Conservation (phyloP, 2,797 vertebrate genomes). For the Adrianichthys oophorus region DNA sequence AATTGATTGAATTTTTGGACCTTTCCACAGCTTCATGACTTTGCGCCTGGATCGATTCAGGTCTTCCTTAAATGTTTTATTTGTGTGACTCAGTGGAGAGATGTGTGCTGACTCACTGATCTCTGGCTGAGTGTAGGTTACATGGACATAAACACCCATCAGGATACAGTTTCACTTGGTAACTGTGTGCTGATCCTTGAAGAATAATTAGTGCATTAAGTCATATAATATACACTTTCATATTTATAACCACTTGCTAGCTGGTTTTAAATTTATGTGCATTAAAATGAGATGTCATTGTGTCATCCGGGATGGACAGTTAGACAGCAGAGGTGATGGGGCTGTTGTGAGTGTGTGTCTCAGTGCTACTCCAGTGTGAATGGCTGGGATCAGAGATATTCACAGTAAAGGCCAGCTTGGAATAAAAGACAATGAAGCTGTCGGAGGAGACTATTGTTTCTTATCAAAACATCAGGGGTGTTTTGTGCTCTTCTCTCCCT, state of each 20-base stretch:
- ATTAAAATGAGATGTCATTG: slow-evolving; percentile 52
- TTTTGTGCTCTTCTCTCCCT: slow-evolving; percentile 72
- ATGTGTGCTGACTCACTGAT: slow-evolving; percentile 69
- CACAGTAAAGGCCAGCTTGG: slow-evolving; percentile 73
- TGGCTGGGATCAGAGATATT: slow-evolving; percentile 67
- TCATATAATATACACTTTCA: slow-evolving; percentile 7
- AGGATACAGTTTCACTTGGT: slow-evolving; percentile 52
- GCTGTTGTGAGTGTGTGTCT: slow-evolving; percentile 24
- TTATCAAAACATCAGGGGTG: slow-evolving; percentile 77
- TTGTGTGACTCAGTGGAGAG: slow-evolving; percentile 54
- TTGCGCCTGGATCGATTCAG: slow-evolving; percentile 31
- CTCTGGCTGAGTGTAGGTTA: slow-evolving; percentile 62
- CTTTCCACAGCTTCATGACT: slow-evolving; percentile 14
- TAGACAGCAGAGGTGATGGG: slow-evolving; percentile 49
- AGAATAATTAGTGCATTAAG: slow-evolving; percentile 14
- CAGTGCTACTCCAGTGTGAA: slow-evolving; percentile 49
- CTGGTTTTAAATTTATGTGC: slow-evolving; percentile 29
- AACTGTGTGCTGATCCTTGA: not conserved
- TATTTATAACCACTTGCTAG: not conserved
- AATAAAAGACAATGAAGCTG: slow-evolving; percentile 68
- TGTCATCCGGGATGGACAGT: slow-evolving; percentile 62
- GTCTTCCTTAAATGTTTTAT: slow-evolving; percentile 68
- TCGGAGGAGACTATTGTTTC: slow-evolving; percentile 77
- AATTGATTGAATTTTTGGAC: not conserved
- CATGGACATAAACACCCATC: slow-evolving; percentile 37